phyloP scores from a whole-genome alignment of 2,113 vertebrate species.

The Dipodomys stephensi region DNA sequence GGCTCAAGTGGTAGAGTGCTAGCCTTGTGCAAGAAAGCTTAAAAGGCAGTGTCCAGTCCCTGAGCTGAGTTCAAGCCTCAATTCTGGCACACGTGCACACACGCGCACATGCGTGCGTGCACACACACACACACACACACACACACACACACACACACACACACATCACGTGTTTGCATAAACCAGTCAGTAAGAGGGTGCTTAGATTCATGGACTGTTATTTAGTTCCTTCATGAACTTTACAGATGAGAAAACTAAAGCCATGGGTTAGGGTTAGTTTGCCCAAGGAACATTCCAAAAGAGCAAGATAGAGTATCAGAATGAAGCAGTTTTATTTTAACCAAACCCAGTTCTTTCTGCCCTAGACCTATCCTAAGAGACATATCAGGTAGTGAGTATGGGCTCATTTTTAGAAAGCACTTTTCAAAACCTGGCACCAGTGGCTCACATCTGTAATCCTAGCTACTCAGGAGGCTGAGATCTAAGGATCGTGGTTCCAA shows the following conservation, averaged over 20 bases:
- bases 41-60: too few relatives aligned
- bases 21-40: too few relatives aligned
- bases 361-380: conserved; percentile 31
- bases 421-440: too few relatives aligned
- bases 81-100: too few relatives aligned
- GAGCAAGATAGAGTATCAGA: background rate
- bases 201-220: background rate
- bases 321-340: conserved; percentile 57
- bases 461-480: too few relatives aligned
- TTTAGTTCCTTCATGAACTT: conserved; percentile 31
- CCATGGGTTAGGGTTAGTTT: background rate
- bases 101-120: too few relatives aligned
- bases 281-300: background rate
- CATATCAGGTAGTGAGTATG: background rate
- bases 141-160: too few relatives aligned
- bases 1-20: too few relatives aligned
- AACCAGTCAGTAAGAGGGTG: conserved; percentile 24
- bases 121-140: too few relatives aligned
- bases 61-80: too few relatives aligned
- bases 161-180: background rate
- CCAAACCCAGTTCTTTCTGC: conserved; percentile 34
- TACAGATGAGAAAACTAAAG: conserved; percentile 51
- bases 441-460: too few relatives aligned
- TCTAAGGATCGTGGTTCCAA: too few relatives aligned
- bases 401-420: conserved; percentile 53